Evolutionary conservation across 2,113 vertebrate genomes (phyloP).

Genomic region (Cavia aperea): DNA sequence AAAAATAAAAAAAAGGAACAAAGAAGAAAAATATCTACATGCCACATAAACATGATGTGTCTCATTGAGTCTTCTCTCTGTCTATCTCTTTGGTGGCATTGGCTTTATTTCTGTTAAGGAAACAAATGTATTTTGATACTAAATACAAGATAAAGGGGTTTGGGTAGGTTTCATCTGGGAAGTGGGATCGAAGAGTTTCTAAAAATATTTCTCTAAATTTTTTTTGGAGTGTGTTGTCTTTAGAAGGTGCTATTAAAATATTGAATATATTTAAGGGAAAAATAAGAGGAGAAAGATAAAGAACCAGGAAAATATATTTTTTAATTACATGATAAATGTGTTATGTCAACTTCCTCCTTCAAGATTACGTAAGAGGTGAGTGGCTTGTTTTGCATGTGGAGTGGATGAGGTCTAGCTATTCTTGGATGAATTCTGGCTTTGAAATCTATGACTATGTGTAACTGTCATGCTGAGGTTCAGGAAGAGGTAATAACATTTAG

Average conservation of each 20-base stretch:
- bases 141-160: conserved; percentile 43
- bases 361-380: conserved; percentile 52
- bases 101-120: conserved; percentile 37
- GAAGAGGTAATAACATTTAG: background rate
- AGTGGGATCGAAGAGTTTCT: conserved; percentile 40
- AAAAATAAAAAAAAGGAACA: too few relatives aligned
- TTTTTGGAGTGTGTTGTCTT: conserved; percentile 38
- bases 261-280: conserved; percentile 57
- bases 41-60: background rate
- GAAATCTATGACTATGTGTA: conserved; percentile 17
- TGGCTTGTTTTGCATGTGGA: conserved; percentile 24
- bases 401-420: conserved; percentile 40
- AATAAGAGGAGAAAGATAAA: conserved; percentile 43
- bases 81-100: background rate
- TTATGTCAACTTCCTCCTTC: conserved; percentile 53
- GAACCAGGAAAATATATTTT: conserved; percentile 66
- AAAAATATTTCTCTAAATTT: conserved; percentile 55
- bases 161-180: conserved; percentile 55
- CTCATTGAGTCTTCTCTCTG: conserved; percentile 7
- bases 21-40: background rate
- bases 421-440: conserved; percentile 48
- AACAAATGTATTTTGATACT: conserved; percentile 35
- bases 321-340: conserved; percentile 66
- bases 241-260: conserved; percentile 59
- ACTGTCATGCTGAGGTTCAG: background rate